Evolutionary conservation across 37 sponge, comb jelly and placozoan genomes (phyloP), one percentile per base, ranked within the genome.

Genomic region (Dysidea cf. avara): DNA sequence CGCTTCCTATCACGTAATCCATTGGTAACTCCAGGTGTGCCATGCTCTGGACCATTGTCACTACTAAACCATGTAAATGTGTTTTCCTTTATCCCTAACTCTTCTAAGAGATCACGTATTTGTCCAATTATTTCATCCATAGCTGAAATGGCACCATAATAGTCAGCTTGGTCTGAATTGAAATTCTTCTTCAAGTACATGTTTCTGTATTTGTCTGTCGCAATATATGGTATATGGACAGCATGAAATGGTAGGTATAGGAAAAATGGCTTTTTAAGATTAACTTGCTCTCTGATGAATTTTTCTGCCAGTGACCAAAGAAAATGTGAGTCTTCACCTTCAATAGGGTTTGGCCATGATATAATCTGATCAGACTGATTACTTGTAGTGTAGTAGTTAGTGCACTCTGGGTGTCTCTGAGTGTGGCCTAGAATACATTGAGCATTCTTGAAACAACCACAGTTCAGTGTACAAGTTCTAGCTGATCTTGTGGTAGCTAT

Each of bases 11-110:
- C 86, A 33, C 80, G 29, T 28, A 79, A 72, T 39, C 75, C 75
- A 29, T 38, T 35, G 6, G 86, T 78, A 28, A 21, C 24, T 3
- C 86, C 86, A 7, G 86, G 86, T 22, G 74, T 53, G 7, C 61
- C 48, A 22, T 29, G 31, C 11, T 20, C 61, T 13, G 86, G 86
- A 11, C 86, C 79, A 29, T 85, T 85, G 54, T 85, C 86, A 72
- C 80, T 85, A 5, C 75, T 61, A 57, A 85, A 85, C 79, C 86
- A 85, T 34, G 79, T 32, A 74, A 85, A 66, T 0, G 86, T 85
- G 56, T 85, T 85, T 74, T 85, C 36, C 2, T 24, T 28, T 26
- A 85, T 43, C 30, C 71, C 73, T 38, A 64, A 71, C 12, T 72
- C 65, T 36, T 53, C 48, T 9, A 85, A 60, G 16, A 85, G 75